Conservation (phyloP, 2,888 invertebrate species). For the Pollenia amentaria region DNA sequence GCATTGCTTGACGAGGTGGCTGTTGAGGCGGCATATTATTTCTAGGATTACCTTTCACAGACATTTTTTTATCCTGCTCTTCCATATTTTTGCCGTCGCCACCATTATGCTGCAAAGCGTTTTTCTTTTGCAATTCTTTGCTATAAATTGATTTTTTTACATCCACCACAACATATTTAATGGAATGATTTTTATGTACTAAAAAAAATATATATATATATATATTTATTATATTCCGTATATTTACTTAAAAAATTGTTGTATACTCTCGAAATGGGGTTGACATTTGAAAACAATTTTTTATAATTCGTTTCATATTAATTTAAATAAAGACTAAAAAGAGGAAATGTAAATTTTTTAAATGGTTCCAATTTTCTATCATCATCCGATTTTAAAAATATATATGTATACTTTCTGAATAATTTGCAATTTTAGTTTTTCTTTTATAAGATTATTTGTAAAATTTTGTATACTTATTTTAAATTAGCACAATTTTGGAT, state of each 20-base stretch:
- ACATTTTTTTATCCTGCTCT: slow-evolving; percentile 45
- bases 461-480: too few relatives aligned
- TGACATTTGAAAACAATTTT: too few relatives aligned
- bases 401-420: too few relatives aligned
- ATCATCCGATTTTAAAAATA: too few relatives aligned
- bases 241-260: background rate
- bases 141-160: slow-evolving; percentile 95
- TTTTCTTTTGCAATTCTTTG: slow-evolving; percentile 72
- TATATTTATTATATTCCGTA: background rate
- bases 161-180: slow-evolving; percentile 93
- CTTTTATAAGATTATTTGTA: too few relatives aligned
- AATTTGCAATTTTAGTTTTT: too few relatives aligned
- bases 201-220: slow-evolving; percentile 65
- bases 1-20: slow-evolving; percentile 77
- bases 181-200: slow-evolving; percentile 92
- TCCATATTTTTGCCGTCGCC: slow-evolving; percentile 4
- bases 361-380: too few relatives aligned
- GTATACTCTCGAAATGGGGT: slow-evolving; percentile 19
- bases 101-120: slow-evolving; percentile 29
- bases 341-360: too few relatives aligned
- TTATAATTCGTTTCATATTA: too few relatives aligned
- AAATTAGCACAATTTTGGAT: too few relatives aligned
- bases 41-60: slow-evolving; percentile 78
- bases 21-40: slow-evolving; percentile 74
- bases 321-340: too few relatives aligned